Base-by-base conservation (phyloP, 2,113 vertebrate species). In the Anser cygnoides region DNA sequence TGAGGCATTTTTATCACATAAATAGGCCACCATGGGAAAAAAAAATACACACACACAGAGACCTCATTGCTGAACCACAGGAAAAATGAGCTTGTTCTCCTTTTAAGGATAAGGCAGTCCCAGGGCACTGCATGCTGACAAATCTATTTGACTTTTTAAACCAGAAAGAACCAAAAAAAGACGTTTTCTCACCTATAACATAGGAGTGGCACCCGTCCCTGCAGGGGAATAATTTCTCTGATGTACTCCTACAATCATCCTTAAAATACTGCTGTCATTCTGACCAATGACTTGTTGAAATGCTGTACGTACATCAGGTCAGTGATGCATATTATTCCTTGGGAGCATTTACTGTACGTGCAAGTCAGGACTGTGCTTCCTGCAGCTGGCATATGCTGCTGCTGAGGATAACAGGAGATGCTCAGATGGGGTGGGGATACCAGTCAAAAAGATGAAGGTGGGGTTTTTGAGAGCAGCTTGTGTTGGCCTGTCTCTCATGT, bases 201-300 rank as follows among this genome's bases (percentile, higher is more conserved):
- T 55, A 91, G 39, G 74, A 71, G 33, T 91, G 74, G 72, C 61
- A 67, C 81, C 90, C 94, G 66, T 13, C 2, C 55, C 6, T 52
- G 2, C 50, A 78, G 81, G 75, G 88, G 82, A 93, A 52, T 76
- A 86, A 49, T 71, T 97, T 97, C 88, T 81, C 5, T 96, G 96
- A 95, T 86, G 91, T 75, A 37, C 97, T 86, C n/a, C 75, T 73
- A 58, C 31, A 92, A 21, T 71, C 75, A 92, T 87, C 79, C 92
- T 77, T 44, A n/a, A 80, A 59, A 89, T 67, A 65, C 43, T 44
- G 29, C 78, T 96, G 92, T 95, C 89, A 72, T 97, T 94, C 91
- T 93, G 82, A 84, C 66, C 91, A 88, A 88, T 2, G 8, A 43
- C 83, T 96, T 92, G 54, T 68, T 89, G 90, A 95, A 95, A 92